Percentiles rank a stretch among this genome's conserved stretches.
Evolutionary conservation across 1,140 invertebrate genomes (phyloP).

Genomic region (Panulirus ornatus): DNA sequence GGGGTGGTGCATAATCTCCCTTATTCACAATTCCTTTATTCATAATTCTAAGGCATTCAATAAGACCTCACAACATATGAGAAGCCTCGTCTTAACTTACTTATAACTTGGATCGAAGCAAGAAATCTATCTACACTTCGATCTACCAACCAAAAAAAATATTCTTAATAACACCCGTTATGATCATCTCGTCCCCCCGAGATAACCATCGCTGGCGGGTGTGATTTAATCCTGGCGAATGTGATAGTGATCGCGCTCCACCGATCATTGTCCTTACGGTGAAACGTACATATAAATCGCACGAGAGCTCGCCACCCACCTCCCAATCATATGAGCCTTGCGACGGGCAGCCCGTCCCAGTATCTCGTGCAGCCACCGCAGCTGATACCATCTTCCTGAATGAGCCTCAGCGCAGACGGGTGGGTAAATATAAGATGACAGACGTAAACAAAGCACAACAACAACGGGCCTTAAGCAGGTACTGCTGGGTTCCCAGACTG

Average conservation of each 20-base stretch:
- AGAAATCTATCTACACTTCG: background rate
- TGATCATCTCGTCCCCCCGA: background rate
- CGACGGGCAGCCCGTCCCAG: background rate
- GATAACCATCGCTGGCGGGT: constrained; percentile 6
- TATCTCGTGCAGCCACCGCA: background rate
- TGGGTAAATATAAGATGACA: background rate
- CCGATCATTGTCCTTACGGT: constrained; percentile 10
- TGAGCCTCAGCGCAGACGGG: background rate
- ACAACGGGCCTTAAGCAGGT: background rate
- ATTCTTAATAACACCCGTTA: constrained; percentile 16
- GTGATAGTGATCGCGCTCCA: constrained; percentile 8
- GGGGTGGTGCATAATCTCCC: background rate
- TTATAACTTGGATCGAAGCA: background rate
- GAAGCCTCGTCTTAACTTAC: background rate
- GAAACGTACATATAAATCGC: background rate
- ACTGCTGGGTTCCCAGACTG: background rate
- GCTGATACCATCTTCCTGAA: background rate
- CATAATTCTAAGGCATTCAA: no score
- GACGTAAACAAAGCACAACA: background rate
- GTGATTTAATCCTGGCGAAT: constrained; percentile 3
- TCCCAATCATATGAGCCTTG: background rate
- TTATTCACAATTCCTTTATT: no score
- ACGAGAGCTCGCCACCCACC: background rate
- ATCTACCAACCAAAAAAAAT: background rate
- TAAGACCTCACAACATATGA: background rate